A percentile compares a stretch with the other conserved stretches of the same genome.
phyloP scores from a whole-genome alignment of 2,797 vertebrate genomes.

The Crax fasciolata region DNA sequence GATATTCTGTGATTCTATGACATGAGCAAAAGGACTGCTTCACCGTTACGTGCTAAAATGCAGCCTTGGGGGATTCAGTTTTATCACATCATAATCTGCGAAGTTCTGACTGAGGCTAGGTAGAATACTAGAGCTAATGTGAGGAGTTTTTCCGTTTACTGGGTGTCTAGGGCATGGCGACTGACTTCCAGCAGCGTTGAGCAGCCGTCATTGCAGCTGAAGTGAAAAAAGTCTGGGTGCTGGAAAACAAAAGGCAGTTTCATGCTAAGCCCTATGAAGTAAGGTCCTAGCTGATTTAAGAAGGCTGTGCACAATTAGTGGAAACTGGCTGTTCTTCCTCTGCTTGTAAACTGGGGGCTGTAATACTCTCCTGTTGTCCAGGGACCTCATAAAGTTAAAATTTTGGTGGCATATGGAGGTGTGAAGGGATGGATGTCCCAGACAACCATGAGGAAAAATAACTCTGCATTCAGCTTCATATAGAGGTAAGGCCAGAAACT shows the following conservation, averaged over 20 bases:
- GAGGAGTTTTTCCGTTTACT: background rate
- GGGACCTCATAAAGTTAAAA: background rate
- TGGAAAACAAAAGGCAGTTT: background rate
- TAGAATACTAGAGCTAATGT: background rate
- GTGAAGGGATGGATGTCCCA: background rate
- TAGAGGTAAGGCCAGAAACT: background rate
- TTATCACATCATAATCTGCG: background rate
- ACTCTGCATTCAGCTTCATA: fast-evolving
- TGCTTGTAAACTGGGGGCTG: background rate
- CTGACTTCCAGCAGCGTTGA: background rate
- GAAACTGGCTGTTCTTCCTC: background rate
- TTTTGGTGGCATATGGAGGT: background rate
- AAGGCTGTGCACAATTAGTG: background rate
- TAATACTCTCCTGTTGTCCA: background rate
- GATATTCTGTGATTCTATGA: no score
- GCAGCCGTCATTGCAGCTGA: background rate
- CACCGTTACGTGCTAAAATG: background rate
- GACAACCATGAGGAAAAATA: background rate
- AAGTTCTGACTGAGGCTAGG: background rate
- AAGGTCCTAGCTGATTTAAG: background rate
- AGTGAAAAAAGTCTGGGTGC: background rate
- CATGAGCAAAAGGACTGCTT: background rate
- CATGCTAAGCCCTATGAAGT: background rate
- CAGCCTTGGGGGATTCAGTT: background rate
- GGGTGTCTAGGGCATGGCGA: background rate